Evolutionary conservation across 2,797 vertebrate genomes (phyloP).

Genomic region (Lemur catta): DNA sequence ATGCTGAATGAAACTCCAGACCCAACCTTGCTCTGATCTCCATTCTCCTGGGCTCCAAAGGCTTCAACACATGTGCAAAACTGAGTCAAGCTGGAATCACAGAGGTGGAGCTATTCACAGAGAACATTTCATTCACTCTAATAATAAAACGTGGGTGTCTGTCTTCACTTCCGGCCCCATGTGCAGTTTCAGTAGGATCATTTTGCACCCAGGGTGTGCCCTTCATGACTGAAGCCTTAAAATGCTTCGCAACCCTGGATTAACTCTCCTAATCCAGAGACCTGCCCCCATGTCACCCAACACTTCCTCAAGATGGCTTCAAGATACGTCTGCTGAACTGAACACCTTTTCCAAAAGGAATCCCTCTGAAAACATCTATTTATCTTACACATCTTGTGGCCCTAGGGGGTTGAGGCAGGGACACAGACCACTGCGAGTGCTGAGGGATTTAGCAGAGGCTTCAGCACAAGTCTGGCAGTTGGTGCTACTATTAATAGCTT

Average conservation of each 20-base stretch:
- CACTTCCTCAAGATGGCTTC: background rate
- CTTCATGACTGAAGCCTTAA: background rate
- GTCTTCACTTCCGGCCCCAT: background rate
- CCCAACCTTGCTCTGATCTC: background rate
- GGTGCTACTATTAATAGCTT: background rate
- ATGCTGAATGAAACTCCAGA: background rate
- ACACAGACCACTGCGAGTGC: background rate
- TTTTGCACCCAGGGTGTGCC: background rate
- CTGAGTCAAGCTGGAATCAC: background rate
- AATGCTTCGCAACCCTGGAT: background rate
- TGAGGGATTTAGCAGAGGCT: background rate
- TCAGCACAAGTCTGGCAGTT: background rate
- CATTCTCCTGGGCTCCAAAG: too few species aligned
- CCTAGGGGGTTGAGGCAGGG: background rate
- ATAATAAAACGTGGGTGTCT: background rate
- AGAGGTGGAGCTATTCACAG: background rate
- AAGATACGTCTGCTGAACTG: too few species aligned
- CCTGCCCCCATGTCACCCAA: background rate
- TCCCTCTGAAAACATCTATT: background rate
- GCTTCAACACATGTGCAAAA: background rate
- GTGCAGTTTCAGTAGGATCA: background rate
- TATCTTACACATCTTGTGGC: background rate
- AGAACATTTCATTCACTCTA: background rate
- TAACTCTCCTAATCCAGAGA: background rate
- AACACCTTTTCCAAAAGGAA: background rate